Evolutionary conservation across 2,888 invertebrate genomes (phyloP), one percentile per base, ranked within the genome.

Genomic region (Chydorus sphaericus): DNA sequence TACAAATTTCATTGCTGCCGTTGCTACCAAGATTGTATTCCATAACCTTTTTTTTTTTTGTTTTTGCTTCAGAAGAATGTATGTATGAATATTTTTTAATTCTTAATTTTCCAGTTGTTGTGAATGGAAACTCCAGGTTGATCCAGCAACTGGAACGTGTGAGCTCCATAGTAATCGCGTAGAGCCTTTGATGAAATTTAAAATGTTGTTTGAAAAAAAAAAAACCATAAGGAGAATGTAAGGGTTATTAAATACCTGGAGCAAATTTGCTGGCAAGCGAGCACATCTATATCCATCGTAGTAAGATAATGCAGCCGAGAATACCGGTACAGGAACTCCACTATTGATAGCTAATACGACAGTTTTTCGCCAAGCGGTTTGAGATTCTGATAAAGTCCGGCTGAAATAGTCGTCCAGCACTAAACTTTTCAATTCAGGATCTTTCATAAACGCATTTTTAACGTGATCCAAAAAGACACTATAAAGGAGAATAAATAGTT

Each of bases 281-380:
- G 77, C 82, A 1, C 84, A 79, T 57, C 96, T 79, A 70, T 91
- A 97, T 1, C 97, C 97, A 71, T 98, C 97, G 69, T 90, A 98
- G 75, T 97, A 98, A n/a, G 94, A 86, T 31, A 98, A 75, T 0
- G 97, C 97, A 1, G 96, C 83, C 55, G 86, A 84, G 66, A 97
- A 78, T 0, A 92, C 88, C 0, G 98, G 97, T 14, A 87, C 85
- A 0, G 98, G 94, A 54, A 96, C 84, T 14, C 96, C 97, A 16
- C 82, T 71, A 36, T 69, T 69, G 3, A 73, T 80, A 16, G 75
- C 76, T 28, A 68, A 66, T 65, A 69, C 78, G 2, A 94, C 83
- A 49, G 90, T 91, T 63, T 81, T 77, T 49, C 97, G 78, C 82
- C 93, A 85, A 14, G 92, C 84, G 7, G 73, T 71, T 73, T 93